Evolutionary conservation across 2,113 vertebrate species (phyloP).

Genomic region (Scalopus aquaticus): DNA sequence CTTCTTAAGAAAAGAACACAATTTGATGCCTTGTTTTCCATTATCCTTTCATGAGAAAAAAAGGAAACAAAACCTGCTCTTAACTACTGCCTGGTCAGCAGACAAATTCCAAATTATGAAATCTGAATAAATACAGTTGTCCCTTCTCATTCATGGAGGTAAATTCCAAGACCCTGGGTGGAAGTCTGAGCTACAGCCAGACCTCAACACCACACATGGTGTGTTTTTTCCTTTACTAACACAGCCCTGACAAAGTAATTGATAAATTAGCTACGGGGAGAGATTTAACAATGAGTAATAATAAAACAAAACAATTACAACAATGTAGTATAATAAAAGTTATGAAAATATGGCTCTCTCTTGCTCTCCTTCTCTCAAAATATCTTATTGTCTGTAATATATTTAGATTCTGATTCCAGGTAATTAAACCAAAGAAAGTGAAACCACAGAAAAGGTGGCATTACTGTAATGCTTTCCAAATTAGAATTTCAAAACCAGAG

Average conservation of each 20-base stretch:
- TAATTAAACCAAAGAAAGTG: not conserved
- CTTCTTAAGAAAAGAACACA: not conserved
- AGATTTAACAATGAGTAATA: not conserved
- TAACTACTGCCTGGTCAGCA: not conserved
- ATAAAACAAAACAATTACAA: not conserved
- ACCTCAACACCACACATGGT: not conserved
- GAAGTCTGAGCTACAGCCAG: not conserved
- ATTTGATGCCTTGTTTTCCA: conserved; percentile 7
- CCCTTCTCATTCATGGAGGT: not conserved
- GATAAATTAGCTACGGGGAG: not conserved
- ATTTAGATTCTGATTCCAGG: not conserved
- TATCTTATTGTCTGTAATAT: not conserved
- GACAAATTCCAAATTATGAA: not conserved
- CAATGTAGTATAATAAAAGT: not conserved
- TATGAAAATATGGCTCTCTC: not conserved
- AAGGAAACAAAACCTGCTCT: not conserved
- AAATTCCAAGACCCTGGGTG: not conserved
- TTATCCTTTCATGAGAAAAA: not conserved
- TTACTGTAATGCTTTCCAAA: not conserved
- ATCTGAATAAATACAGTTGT: not conserved
- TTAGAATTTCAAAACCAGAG: conserved; percentile 48
- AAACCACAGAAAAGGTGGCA: not conserved
- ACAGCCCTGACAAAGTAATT: not conserved
- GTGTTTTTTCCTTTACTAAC: not conserved
- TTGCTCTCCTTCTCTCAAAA: not conserved